These are phyloP conservation scores for Tichodroma muraria DNA, from an alignment of 2,113 vertebrate genomes.

Conservation along the genomic window DNA sequence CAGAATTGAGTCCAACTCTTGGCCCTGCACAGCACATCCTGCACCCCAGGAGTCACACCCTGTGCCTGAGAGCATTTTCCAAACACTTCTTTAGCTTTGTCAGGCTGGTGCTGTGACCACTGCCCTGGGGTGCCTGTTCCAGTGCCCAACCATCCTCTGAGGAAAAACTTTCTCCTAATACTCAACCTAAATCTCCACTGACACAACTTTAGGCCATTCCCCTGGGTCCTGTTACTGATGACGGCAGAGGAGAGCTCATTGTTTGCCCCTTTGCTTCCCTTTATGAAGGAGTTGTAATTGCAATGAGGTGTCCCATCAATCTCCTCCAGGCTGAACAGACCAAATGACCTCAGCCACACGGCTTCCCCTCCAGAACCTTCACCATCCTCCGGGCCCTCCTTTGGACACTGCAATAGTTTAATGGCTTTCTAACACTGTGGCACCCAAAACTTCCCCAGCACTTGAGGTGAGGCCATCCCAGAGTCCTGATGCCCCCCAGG, in stretches of 20 bases:
- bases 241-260: too few species aligned
- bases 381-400: accelerated
- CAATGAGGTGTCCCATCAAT: neutral
- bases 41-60: neutral
- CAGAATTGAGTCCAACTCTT: neutral
- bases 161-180: neutral
- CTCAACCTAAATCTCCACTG: neutral
- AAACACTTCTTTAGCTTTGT: neutral
- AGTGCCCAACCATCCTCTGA: accelerated
- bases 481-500: neutral
- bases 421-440: neutral
- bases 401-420: neutral
- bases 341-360: neutral
- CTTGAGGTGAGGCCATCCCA: neutral
- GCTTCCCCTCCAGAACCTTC: neutral
- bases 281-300: accelerated
- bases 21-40: neutral
- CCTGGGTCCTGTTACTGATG: too few species aligned
- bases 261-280: accelerated
- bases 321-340: neutral
- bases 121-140: neutral
- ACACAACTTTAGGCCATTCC: neutral
- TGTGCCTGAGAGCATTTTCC: neutral
- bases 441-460: too few species aligned
- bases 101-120: neutral